Conservation (phyloP, 1,140 invertebrate species). For the Parapsyche elsis region DNA sequence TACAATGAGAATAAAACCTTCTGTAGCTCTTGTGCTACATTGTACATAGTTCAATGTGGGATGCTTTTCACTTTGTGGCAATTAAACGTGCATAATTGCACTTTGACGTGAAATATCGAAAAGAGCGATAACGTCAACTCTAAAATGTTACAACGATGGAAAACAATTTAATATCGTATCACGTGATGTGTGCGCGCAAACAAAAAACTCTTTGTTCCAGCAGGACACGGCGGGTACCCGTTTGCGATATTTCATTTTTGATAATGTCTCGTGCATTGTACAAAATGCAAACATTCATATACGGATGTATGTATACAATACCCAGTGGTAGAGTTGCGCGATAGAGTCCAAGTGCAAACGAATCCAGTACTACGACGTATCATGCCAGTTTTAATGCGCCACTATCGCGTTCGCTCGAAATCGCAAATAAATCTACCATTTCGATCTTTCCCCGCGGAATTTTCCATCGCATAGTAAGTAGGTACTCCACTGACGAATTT, state of each 20-base stretch:
- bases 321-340: too few species aligned
- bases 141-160: background rate
- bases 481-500: too few species aligned
- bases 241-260: constrained; percentile 21
- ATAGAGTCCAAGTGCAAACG: too few species aligned
- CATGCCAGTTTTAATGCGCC: too few species aligned
- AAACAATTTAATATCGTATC: background rate
- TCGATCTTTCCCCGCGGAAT: background rate
- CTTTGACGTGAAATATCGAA: background rate
- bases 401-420: background rate
- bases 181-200: background rate
- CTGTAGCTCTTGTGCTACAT: too few species aligned
- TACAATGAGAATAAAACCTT: too few species aligned
- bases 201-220: background rate
- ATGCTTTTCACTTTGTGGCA: too few species aligned
- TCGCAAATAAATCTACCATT: background rate
- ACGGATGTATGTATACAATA: background rate
- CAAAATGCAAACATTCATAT: too few species aligned
- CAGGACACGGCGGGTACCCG: background rate
- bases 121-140: constrained; percentile 3
- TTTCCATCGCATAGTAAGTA: background rate
- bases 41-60: too few species aligned
- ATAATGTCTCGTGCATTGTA: constrained; percentile 1
- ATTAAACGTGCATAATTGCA: background rate
- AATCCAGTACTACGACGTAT: too few species aligned